phyloP scores from a whole-genome alignment of 92 coral and sea anemone species.

The Epizoanthus scotinus region DNA sequence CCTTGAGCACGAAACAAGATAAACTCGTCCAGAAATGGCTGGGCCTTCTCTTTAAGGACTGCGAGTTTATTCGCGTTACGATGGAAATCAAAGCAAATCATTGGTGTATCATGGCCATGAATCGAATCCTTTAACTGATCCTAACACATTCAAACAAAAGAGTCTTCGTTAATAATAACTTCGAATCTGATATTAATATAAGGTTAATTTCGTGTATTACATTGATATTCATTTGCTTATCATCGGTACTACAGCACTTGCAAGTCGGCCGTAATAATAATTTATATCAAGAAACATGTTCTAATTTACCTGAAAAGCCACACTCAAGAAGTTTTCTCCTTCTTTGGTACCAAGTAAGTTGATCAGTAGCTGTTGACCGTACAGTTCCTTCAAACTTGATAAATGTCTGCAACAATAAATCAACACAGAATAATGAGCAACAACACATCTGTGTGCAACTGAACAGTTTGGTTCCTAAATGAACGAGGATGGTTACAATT shows the following conservation, averaged over 20 bases:
- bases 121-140: slow-evolving; percentile 88
- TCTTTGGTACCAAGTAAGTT: slow-evolving; percentile 90
- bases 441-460: no score
- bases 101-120: slow-evolving; percentile 88
- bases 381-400: slow-evolving; percentile 68
- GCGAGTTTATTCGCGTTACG: slow-evolving; percentile 69
- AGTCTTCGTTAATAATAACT: neutral
- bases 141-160: slow-evolving; percentile 39
- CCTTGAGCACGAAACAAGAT: slow-evolving; percentile 76
- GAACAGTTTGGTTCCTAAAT: no score
- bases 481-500: no score
- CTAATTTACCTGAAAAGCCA: slow-evolving; percentile 80
- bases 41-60: slow-evolving; percentile 79
- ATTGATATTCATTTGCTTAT: no score
- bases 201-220: no score
- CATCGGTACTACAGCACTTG: no score
- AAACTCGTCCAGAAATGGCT: slow-evolving; percentile 72
- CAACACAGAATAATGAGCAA: neutral
- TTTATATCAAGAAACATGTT: neutral
- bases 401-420: slow-evolving; percentile 66
- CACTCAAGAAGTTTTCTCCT: slow-evolving; percentile 87
- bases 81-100: slow-evolving; percentile 95
- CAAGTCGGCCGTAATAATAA: no score
- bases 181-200: neutral
- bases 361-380: slow-evolving; percentile 83